Conservation (phyloP, 2,797 vertebrate species). For the Oceanodroma leucorhoa region DNA sequence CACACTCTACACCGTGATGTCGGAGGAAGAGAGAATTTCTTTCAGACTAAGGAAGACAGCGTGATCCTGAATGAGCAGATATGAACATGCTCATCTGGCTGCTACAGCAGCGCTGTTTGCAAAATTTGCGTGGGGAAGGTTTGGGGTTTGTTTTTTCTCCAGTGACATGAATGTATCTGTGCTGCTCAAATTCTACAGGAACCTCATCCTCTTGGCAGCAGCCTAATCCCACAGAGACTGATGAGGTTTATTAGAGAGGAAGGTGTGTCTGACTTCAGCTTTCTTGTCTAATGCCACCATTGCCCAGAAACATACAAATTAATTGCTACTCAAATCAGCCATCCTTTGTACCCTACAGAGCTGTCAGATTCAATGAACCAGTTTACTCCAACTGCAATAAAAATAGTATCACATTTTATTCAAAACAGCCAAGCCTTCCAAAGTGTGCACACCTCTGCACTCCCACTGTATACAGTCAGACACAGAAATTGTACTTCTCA, state of each 20-base stretch:
- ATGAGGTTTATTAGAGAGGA: not conserved
- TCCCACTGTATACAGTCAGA: not conserved
- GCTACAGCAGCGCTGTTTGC: not conserved
- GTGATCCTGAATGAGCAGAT: not conserved
- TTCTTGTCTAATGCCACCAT: conserved; percentile 15
- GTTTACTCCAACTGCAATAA: conserved; percentile 10
- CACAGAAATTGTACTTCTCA: not conserved
- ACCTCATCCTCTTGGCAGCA: not conserved
- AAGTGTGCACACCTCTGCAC: not conserved
- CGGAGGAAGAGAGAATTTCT: not conserved
- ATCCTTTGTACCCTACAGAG: conserved; percentile 5
- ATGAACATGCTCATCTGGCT: not conserved
- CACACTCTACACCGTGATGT: not conserved
- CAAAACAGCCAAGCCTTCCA: not conserved
- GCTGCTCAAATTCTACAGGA: not conserved
- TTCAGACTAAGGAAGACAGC: not conserved
- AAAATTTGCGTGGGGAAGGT: not conserved
- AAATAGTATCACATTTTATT: not conserved
- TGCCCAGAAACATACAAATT: conserved; percentile 24
- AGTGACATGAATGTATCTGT: not conserved
- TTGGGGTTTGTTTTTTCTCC: not conserved
- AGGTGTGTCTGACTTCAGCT: conserved; percentile 17
- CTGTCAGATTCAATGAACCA: conserved; percentile 12
- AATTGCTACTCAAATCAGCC: conserved; percentile 10
- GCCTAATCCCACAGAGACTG: not conserved